These are phyloP conservation scores for Notocelia uddmanniana DNA, from an alignment of 2,888 invertebrate species.

Conservation along the genomic window DNA sequence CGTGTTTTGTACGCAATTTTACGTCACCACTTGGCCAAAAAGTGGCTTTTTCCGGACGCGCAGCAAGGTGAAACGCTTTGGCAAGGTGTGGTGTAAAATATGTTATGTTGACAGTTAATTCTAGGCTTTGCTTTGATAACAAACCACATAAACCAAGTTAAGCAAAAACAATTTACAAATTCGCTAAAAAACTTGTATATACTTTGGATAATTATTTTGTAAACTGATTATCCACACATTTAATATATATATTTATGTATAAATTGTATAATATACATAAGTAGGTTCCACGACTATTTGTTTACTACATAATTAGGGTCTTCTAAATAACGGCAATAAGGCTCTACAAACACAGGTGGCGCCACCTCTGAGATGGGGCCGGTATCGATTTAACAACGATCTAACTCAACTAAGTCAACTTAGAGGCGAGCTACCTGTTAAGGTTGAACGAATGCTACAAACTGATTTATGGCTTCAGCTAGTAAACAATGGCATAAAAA, in stretches of 20 bases:
- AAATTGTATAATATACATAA: neutral
- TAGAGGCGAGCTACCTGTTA: constrained; percentile 1
- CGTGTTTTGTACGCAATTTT: too few species aligned
- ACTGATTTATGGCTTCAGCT: neutral
- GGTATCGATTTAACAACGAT: constrained; percentile 21
- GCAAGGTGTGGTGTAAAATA: too few species aligned
- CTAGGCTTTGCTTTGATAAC: too few species aligned
- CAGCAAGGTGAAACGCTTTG: too few species aligned
- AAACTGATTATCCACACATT: too few species aligned
- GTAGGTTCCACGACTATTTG: neutral
- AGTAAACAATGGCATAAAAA: neutral
- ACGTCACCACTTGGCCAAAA: too few species aligned
- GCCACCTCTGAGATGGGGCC: constrained; percentile 56
- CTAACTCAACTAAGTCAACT: constrained; percentile 22
- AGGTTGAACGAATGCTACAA: neutral
- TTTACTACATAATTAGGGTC: neutral
- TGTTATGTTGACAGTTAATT: too few species aligned
- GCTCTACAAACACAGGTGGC: constrained; percentile 50
- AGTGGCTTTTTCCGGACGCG: too few species aligned
- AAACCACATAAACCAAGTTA: too few species aligned
- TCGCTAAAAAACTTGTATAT: neutral
- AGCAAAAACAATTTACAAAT: too few species aligned
- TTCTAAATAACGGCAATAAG: constrained; percentile 36
- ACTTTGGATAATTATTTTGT: neutral
- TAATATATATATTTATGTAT: too few species aligned